phyloP scores from a whole-genome alignment of 1,140 invertebrate genomes.

The Patella vulgata region DNA sequence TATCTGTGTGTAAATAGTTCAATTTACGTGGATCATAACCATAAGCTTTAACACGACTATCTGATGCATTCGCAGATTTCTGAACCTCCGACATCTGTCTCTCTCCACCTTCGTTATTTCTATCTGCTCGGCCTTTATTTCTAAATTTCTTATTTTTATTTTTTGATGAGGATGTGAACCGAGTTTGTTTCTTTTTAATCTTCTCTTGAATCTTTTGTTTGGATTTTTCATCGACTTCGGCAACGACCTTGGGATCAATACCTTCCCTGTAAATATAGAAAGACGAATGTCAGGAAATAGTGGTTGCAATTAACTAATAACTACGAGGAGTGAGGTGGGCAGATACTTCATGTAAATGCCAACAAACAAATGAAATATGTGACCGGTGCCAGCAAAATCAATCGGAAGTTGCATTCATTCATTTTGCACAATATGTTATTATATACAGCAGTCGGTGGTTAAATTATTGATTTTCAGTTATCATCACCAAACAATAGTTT shows the following conservation, averaged over 20 bases:
- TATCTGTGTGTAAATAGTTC: slow-evolving; percentile 64
- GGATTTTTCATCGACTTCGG: slow-evolving; percentile 40
- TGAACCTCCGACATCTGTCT: slow-evolving; percentile 24
- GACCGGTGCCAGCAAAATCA: too few species aligned
- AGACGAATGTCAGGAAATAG: too few species aligned
- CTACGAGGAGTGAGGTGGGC: not conserved
- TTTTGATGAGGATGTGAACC: slow-evolving; percentile 18
- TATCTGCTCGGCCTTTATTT: slow-evolving; percentile 38
- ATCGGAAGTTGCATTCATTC: too few species aligned
- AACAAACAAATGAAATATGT: too few species aligned
- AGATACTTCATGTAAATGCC: not conserved
- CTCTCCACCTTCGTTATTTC: slow-evolving; percentile 59
- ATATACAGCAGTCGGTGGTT: too few species aligned
- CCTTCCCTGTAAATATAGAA: too few species aligned
- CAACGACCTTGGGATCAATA: not conserved
- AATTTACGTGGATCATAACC: slow-evolving; percentile 93
- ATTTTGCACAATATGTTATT: too few species aligned
- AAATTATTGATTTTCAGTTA: too few species aligned
- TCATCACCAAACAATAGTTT: too few species aligned
- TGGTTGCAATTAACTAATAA: not conserved
- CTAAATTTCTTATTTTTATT: slow-evolving; percentile 33
- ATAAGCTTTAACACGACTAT: slow-evolving; percentile 85
- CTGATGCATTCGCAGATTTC: slow-evolving; percentile 65
- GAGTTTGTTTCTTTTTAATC: slow-evolving; percentile 15
- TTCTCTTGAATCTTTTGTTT: slow-evolving; percentile 43